phyloP scores from a whole-genome alignment of 2,113 vertebrate species.

The Pontoporia blainvillei region DNA sequence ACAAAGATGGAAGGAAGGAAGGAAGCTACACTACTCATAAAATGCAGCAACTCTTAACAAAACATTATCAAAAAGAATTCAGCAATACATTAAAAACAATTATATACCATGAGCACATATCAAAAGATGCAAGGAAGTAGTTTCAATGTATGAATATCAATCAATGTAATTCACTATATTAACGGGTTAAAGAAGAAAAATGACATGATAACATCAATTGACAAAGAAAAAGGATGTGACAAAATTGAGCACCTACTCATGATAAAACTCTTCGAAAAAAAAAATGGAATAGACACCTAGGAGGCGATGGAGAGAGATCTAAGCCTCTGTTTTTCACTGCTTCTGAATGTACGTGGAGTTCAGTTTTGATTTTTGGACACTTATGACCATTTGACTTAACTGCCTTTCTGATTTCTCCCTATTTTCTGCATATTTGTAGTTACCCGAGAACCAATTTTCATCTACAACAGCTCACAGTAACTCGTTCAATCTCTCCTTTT shows the following conservation, averaged over 20 bases:
- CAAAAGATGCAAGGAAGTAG: neutral
- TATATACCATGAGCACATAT: neutral
- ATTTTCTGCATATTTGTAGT: neutral
- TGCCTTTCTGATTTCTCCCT: neutral
- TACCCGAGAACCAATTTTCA: too few species aligned
- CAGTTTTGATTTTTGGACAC: neutral
- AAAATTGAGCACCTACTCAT: neutral
- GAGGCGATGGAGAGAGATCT: accelerated
- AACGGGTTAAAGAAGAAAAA: neutral
- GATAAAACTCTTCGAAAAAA: neutral
- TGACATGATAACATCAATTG: neutral
- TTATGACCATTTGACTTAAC: neutral
- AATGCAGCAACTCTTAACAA: neutral
- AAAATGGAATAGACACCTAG: neutral
- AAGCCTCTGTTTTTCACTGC: accelerated
- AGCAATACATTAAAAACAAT: neutral
- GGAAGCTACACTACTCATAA: neutral
- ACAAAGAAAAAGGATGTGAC: neutral
- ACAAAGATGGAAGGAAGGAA: neutral
- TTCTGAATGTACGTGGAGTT: accelerated
- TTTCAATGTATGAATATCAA: neutral
- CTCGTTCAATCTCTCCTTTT: neutral
- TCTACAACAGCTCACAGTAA: too few species aligned
- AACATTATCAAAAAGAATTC: neutral
- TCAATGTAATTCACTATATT: neutral